Conservation (phyloP, 2,113 vertebrate genomes). For the Alligator mississippiensis region DNA sequence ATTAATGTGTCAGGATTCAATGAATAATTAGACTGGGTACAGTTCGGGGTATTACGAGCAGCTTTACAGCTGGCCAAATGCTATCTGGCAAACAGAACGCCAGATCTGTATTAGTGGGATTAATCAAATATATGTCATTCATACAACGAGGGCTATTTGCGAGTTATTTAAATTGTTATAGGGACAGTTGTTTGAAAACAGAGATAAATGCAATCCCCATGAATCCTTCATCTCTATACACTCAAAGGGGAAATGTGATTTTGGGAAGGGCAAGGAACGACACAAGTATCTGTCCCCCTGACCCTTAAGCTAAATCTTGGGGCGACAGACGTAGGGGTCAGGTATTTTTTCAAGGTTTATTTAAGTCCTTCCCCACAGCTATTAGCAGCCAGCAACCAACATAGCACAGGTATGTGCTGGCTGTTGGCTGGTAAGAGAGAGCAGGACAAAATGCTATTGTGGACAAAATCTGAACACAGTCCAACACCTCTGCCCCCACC, state of each 20-base stretch:
- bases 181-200: background rate
- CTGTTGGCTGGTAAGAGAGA: too few species aligned
- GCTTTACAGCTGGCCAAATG: background rate
- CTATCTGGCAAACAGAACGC: background rate
- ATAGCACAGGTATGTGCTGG: background rate
- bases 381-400: fast-evolving
- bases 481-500: background rate
- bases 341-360: background rate
- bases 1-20: background rate
- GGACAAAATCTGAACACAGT: fast-evolving
- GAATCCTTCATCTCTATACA: too few species aligned
- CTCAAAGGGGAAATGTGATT: fast-evolving
- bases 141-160: background rate
- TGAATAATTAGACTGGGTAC: background rate
- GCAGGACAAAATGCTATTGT: background rate
- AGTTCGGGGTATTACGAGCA: background rate
- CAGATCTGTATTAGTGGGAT: background rate
- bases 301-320: fast-evolving
- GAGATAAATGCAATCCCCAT: too few species aligned
- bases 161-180: background rate
- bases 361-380: background rate
- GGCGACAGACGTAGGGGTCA: fast-evolving
- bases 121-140: background rate
- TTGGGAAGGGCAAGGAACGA: background rate
- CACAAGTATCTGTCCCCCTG: background rate